Base-by-base conservation (phyloP, 1,140 invertebrate species). In the Dryas iulia region DNA sequence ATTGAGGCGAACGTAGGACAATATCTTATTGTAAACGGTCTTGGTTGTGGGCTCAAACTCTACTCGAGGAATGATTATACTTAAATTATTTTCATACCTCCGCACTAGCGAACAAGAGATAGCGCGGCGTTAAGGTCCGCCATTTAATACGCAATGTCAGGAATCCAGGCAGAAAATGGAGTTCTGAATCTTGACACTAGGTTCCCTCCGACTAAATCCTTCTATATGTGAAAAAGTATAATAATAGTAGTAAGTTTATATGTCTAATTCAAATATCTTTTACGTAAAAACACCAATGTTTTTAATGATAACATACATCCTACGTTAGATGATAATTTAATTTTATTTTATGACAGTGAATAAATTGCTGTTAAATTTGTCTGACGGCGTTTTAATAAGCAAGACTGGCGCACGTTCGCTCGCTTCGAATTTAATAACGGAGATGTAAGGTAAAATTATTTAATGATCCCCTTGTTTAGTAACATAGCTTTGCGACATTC, bases 371-470 rank as follows among this genome's bases (percentile, higher is more conserved):
- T 65, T 57, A 65, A 65, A 65, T 58, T 58, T 56, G 26, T 65
- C 59, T 60, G 59, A 69, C 54, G 33, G 30, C 28, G 54, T 62
- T 69, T 62, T 69, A 69, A 69, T 63, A 63, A 69, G 67, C 56
- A 53, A 28, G 47, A 64, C 61, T 60, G 61, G 62, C 57, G 57
- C 61, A 64, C 24, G 68, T 53, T 70, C 59, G 31, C 47, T 62
- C 47, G 61, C 30, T 63, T 33, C 30, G 25, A 66, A 72, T 57
- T 67, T 72, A 72, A 67, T 72, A 58, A 67, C 53, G 64, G 64
- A 39, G 53, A 58, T 59, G 63, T 72, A 58, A 65, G 54, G 35
- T 70, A 53, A 65, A 67, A 67, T 72, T 66, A 63, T 63, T 72
- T 63, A 67, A 66, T 63, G 57, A 63, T 63, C 28, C 25, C 11